phyloP scores from a whole-genome alignment of 2,888 invertebrate species.

The Actias luna region DNA sequence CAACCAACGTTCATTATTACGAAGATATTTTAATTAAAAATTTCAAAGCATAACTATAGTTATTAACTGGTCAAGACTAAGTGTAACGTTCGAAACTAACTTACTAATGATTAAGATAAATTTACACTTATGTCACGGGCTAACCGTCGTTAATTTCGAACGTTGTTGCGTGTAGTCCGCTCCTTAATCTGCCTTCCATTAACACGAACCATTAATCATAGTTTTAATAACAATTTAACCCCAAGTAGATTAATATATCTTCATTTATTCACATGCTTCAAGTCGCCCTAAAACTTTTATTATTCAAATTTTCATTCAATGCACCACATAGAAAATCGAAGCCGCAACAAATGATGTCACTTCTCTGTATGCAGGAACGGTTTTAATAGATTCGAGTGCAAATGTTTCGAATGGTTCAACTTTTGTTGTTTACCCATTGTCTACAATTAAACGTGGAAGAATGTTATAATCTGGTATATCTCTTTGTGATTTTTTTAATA shows the following conservation, averaged over 20 bases:
- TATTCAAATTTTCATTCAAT: slow-evolving; percentile 71
- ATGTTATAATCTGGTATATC: slow-evolving; percentile 78
- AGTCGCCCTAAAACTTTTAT: slow-evolving; percentile 60
- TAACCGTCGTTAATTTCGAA: slow-evolving; percentile 67
- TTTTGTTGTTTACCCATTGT: slow-evolving; percentile 78
- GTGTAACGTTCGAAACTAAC: slow-evolving; percentile 52
- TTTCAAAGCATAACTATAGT: slow-evolving; percentile 21
- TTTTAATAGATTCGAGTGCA: slow-evolving; percentile 66
- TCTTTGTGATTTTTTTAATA: slow-evolving; percentile 72
- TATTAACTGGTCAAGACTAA: slow-evolving; percentile 36
- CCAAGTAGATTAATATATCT: slow-evolving; percentile 80
- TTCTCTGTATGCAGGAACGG: slow-evolving; percentile 40
- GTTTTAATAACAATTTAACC: slow-evolving; percentile 82
- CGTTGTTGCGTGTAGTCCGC: slow-evolving; percentile 67
- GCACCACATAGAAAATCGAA: slow-evolving; percentile 58
- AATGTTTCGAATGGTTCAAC: slow-evolving; percentile 70
- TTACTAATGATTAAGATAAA: slow-evolving; percentile 75
- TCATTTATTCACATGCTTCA: slow-evolving; percentile 65
- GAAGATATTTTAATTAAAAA: neutral
- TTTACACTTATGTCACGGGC: slow-evolving; percentile 66
- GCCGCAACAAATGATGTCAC: slow-evolving; percentile 64
- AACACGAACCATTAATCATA: slow-evolving; percentile 77
- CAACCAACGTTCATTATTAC: neutral
- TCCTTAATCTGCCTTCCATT: slow-evolving; percentile 78
- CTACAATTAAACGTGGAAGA: slow-evolving; percentile 78